Evolutionary conservation across 2,888 invertebrate species (phyloP), one percentile per base, ranked within the genome.

Genomic region (Cheilosia urbana): DNA sequence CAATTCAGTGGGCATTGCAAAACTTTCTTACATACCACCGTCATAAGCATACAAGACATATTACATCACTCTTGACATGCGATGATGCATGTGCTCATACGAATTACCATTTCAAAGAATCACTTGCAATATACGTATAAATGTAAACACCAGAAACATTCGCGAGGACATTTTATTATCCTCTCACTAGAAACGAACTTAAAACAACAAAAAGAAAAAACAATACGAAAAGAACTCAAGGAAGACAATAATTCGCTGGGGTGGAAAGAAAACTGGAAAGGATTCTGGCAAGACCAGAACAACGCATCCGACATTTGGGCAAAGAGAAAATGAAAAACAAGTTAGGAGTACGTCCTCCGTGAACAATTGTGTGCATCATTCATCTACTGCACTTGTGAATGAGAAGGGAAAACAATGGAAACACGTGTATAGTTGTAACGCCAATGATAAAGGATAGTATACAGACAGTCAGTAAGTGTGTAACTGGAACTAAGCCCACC

Each of bases 381-480:
- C 37, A 37, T 37, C 37, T 37, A 13, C 37, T 37, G 11, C 42
- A 40, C 17, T n/a, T 42, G 51, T 37, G 66, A 71, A 77, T 69
- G 63, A 17, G 11, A 68, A 57, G 47, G 34, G 15, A 60, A 63
- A 49, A 80, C 80, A 80, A 84, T 65, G 53, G n/a, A 60, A 71
- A 53, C 71, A 84, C 53, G 80, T 84, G 84, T 69, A 84, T 66
- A 42, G 21, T 30, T 69, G 51, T 51, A 69, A 69, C 57, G 24
- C 75, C 69, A 63, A 55, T 34, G 47, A 63, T 24, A 69, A 71
- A 69, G 62, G 47, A 62, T 66, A 42, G 45, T 37, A 37, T 34
- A 42, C 68, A 62, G 42, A 62, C 34, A 60, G 45, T 51, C 40
- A 45, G 58, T 11, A 13, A 45, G 62, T 57, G 17, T 57, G 55